phyloP scores from a whole-genome alignment of 2,888 invertebrate genomes.

The Acrobasis suavella region DNA sequence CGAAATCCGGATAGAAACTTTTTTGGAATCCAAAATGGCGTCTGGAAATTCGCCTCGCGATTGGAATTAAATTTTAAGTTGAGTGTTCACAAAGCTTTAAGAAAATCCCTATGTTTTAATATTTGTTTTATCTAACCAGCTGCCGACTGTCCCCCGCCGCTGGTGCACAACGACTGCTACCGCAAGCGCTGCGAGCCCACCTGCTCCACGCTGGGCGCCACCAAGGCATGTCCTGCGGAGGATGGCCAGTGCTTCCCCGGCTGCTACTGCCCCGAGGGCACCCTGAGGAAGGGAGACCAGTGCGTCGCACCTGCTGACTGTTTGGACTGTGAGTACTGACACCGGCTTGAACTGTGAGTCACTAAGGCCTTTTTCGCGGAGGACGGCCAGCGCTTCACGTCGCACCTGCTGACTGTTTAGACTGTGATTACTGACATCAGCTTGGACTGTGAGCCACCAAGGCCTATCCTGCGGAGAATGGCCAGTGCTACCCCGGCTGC shows the following conservation, averaged over 20 bases:
- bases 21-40: too few species aligned
- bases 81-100: too few species aligned
- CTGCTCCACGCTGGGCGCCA: constrained; percentile 82
- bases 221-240: constrained; percentile 82
- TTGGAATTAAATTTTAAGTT: too few species aligned
- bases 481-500: constrained; percentile 86
- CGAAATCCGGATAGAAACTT: too few species aligned
- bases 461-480: neutral
- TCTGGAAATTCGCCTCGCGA: too few species aligned
- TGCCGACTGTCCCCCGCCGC: constrained; percentile 86
- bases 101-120: too few species aligned
- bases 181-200: constrained; percentile 89
- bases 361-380: neutral
- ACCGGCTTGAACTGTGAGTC: constrained; percentile 33
- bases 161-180: constrained; percentile 92
- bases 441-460: constrained; percentile 33
- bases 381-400: too few species aligned
- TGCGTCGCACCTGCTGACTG: constrained; percentile 89
- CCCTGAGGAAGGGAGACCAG: constrained; percentile 82
- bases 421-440: constrained; percentile 82
- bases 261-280: constrained; percentile 92
- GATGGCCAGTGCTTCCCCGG: constrained; percentile 89
- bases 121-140: constrained; percentile 63
- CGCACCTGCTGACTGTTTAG: constrained; percentile 86
- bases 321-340: constrained; percentile 85